Conservation (phyloP, 2,113 vertebrate species). For the Sphyrna mokarran region DNA sequence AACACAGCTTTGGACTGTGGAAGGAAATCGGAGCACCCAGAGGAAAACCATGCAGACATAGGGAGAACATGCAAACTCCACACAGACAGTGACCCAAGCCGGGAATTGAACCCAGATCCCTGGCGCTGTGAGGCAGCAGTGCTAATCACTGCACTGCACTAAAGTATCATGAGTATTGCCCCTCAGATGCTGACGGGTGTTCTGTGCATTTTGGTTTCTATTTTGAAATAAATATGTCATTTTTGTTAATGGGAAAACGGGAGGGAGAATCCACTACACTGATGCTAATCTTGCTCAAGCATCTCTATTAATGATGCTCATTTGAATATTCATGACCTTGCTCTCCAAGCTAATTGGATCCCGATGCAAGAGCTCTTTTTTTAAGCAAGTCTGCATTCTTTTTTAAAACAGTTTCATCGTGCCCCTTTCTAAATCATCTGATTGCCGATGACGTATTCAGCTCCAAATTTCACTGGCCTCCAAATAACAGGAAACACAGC, state of each 20-base stretch:
- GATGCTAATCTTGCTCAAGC: not conserved
- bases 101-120: no score
- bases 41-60: no score
- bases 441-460: not conserved
- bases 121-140: no score
- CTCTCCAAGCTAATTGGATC: not conserved
- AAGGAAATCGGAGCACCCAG: no score
- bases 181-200: not conserved
- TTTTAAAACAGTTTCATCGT: not conserved
- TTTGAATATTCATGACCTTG: not conserved
- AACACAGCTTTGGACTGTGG: no score
- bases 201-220: not conserved
- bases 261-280: not conserved
- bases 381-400: not conserved
- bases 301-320: not conserved
- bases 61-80: no score
- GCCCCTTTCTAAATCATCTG: not conserved
- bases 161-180: no score
- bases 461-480: not conserved
- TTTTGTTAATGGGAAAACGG: not conserved
- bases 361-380: not conserved
- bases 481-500: not conserved
- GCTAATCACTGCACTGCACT: no score
- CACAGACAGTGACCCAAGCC: no score
- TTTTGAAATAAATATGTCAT: not conserved